A percentile compares a stretch with the other conserved stretches of the same genome.
These are phyloP conservation scores for Keiferia lycopersicella DNA, from an alignment of 2,888 invertebrate genomes.

Conservation along the genomic window DNA sequence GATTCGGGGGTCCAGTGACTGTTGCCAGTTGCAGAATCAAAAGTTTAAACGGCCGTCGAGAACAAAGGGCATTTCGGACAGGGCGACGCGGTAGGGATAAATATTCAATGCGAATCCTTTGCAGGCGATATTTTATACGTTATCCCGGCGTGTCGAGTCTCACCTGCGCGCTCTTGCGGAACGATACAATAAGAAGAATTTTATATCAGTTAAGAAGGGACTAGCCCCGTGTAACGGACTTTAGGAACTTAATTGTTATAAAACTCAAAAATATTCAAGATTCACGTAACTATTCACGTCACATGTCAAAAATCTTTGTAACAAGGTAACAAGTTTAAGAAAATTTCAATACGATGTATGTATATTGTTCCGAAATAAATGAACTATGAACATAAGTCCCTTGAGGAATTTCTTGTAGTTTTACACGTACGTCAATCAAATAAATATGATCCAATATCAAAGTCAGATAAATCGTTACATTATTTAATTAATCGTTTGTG, in stretches of 20 bases:
- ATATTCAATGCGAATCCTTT: constrained; percentile 81
- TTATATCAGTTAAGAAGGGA: constrained; percentile 43
- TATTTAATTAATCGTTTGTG: background rate
- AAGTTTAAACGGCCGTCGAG: constrained; percentile 80
- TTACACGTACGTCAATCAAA: background rate
- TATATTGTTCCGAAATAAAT: too few species aligned
- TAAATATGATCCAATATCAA: background rate
- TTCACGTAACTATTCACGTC: background rate
- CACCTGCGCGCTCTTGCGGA: constrained; percentile 71
- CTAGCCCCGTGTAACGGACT: constrained; percentile 47
- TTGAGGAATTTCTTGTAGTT: background rate
- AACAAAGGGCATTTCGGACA: constrained; percentile 77
- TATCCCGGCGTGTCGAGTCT: constrained; percentile 67
- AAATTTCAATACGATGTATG: too few species aligned
- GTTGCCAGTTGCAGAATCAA: constrained; percentile 81
- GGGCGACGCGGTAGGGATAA: constrained; percentile 70
- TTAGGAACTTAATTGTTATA: constrained; percentile 29
- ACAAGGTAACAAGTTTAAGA: too few species aligned
- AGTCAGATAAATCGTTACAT: background rate
- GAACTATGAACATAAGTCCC: too few species aligned
- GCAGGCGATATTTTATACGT: constrained; percentile 77
- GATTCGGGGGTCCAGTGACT: constrained; percentile 76
- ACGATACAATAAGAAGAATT: constrained; percentile 50
- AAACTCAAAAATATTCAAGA: background rate
- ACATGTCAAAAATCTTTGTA: background rate